Percentiles rank a stretch among this genome's conserved stretches.
These are phyloP conservation scores for Tholera decimalis DNA, from an alignment of 2,888 invertebrate species.

Conservation along the genomic window DNA sequence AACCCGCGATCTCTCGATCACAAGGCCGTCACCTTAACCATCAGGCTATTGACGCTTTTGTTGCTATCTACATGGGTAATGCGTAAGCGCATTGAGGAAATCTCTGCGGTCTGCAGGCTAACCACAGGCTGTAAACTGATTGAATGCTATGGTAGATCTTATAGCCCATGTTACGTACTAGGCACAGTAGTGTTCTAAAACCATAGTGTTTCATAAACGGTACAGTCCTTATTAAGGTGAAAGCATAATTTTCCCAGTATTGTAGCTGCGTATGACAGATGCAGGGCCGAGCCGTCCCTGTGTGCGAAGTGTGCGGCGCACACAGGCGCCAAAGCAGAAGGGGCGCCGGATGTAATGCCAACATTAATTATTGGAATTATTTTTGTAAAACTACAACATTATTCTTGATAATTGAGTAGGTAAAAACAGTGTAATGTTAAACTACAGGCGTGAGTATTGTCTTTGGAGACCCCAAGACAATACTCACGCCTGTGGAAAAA, in stretches of 20 bases:
- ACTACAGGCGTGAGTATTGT: too few relatives aligned
- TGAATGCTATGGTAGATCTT: constrained; percentile 47
- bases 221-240: constrained; percentile 4
- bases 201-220: constrained; percentile 9
- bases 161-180: constrained; percentile 29
- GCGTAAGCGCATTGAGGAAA: constrained; percentile 44
- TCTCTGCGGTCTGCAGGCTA: constrained; percentile 42
- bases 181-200: not conserved
- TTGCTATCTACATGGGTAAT: not conserved
- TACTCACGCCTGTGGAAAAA: too few relatives aligned
- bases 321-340: too few relatives aligned
- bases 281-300: not conserved
- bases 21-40: constrained; percentile 5
- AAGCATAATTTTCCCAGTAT: constrained; percentile 3
- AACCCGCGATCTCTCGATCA: too few relatives aligned
- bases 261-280: not conserved
- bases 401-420: too few relatives aligned
- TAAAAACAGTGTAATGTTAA: too few relatives aligned
- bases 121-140: constrained; percentile 49
- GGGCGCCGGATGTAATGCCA: too few relatives aligned
- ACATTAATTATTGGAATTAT: too few relatives aligned
- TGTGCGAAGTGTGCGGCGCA: too few relatives aligned
- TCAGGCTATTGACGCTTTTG: too few relatives aligned
- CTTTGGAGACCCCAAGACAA: too few relatives aligned
- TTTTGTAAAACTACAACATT: too few relatives aligned